Evolutionary conservation across 2,113 vertebrate genomes (phyloP).

Genomic region (Oreocharis arfaki): DNA sequence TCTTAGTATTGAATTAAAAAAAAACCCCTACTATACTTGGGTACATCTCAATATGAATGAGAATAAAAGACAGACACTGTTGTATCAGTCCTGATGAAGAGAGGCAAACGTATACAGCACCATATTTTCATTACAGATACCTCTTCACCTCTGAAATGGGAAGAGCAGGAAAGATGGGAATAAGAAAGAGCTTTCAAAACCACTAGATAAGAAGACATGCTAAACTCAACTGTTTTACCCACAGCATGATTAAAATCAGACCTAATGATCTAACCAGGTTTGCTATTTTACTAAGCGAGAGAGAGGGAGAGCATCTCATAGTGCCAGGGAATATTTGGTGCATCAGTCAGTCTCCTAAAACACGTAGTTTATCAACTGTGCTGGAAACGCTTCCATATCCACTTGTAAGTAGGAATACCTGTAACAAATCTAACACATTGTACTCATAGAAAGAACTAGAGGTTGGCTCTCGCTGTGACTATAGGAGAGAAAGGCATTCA

Average conservation of each 20-base stretch:
- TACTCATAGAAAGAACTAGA: not conserved
- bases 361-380: accelerated
- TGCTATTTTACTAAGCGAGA: not conserved
- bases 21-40: not conserved
- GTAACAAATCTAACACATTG: not conserved
- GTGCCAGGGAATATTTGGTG: not conserved
- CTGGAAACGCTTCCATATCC: not conserved
- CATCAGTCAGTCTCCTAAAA: not conserved
- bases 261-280: not conserved
- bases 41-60: not conserved
- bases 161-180: not conserved
- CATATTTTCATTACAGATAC: not conserved
- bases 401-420: not conserved
- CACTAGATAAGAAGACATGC: not conserved
- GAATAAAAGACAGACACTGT: not conserved
- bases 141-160: not conserved
- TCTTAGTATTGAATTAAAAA: not conserved
- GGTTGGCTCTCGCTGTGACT: not conserved
- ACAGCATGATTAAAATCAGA: not conserved
- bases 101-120: not conserved
- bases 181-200: not conserved
- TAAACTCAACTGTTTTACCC: not conserved
- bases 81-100: not conserved
- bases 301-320: not conserved
- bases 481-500: not conserved